Evolutionary conservation across 2,888 invertebrate species (phyloP).

Genomic region (Acanthacorydalis orientalis): DNA sequence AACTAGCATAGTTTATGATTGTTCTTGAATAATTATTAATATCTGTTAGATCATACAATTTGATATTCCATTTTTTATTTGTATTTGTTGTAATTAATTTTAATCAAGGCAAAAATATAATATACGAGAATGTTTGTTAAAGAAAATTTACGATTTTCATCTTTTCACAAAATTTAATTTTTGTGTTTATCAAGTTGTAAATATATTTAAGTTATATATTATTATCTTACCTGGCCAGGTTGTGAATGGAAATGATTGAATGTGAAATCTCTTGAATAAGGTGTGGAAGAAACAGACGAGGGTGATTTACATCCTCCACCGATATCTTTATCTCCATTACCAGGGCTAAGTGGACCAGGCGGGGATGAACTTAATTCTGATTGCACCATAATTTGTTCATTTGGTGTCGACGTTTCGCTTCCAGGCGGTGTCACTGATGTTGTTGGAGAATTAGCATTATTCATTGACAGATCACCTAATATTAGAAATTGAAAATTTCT

Average conservation of each 20-base stretch:
- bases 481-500: no score
- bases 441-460: constrained; percentile 44
- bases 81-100: no score
- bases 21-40: no score
- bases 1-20: no score
- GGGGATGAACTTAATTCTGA: constrained; percentile 25
- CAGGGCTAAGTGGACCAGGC: constrained; percentile 24
- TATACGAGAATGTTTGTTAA: no score
- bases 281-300: constrained; percentile 19
- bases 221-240: constrained; percentile 55
- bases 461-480: constrained; percentile 34
- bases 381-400: constrained; percentile 22
- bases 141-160: no score
- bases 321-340: constrained; percentile 20
- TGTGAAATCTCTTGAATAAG: constrained; percentile 47
- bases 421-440: constrained; percentile 40
- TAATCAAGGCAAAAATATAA: no score
- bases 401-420: constrained; percentile 23
- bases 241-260: constrained; percentile 91
- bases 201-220: background rate
- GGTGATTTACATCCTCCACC: constrained; percentile 12
- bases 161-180: no score
- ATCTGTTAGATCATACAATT: no score
- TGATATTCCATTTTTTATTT: no score
- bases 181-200: background rate